Evolutionary conservation across 2,797 vertebrate genomes (phyloP), one percentile per base, ranked within the genome.

Genomic region (Notolabrus celidotus): DNA sequence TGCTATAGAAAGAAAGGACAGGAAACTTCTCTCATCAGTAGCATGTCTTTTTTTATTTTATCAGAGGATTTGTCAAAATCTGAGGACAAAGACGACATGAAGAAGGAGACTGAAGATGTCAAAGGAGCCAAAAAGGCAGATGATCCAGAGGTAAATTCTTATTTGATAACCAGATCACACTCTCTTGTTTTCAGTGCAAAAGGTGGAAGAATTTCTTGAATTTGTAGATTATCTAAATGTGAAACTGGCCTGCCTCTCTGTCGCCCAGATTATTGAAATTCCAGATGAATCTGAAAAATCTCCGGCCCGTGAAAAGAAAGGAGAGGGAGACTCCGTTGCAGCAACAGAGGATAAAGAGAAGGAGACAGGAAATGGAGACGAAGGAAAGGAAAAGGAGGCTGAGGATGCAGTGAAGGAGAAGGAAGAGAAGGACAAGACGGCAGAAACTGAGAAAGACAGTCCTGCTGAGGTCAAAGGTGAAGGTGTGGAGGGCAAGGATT

Each of bases 31-130:
- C 41, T 1, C 23, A 5, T 41, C 6, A 1, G 20, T 80, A 23
- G 39, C 11, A 11, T 33, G 12, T 76, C 3, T 60, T 34, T 62
- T 0, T n/a, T n/a, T 67, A 6, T 68, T 58, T 56, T 77, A 52
- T 39, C 86, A 95, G 94, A 95, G 52, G 94, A 95, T 81, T 82
- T 93, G 47, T 88, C 91, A 11, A 95, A 92, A 86, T 75, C 67
- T 4, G 94, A 95, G 1, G 94, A 95, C 23, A 94, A 93, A 73
- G 94, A 95, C 4, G 94, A 95, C 17, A 31, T 91, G n/a, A 93
- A 91, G 75, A 89, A 88, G 45, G 94, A 95, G 7, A 82, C 39
- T 42, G 94, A 94, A 39, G 93, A 94, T n/a, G 43, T 57, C 12
- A 94, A 91, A 89, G 84, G 57, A 33, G 11, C 54, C 38, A 87